These are phyloP conservation scores for Polymixis flavicincta DNA, from an alignment of 2,888 invertebrate species.

Conservation along the genomic window DNA sequence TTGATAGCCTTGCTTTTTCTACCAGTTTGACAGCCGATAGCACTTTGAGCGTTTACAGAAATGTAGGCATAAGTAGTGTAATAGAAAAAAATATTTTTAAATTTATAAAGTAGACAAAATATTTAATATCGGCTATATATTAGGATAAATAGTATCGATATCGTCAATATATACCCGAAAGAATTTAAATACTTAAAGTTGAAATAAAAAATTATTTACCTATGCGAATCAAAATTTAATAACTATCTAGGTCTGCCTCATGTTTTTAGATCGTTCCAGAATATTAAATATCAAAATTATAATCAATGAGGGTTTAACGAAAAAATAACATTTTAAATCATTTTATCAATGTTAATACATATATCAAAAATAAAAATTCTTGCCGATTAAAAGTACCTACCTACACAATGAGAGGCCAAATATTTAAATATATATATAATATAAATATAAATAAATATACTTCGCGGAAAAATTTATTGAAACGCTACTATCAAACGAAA, in stretches of 20 bases:
- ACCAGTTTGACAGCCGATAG: not conserved
- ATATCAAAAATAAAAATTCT: conserved; percentile 1
- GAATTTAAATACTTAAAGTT: conserved; percentile 17
- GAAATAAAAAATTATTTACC: conserved; percentile 19
- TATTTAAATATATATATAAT: too few species aligned
- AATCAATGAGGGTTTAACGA: conserved; percentile 11
- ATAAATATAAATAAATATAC: too few species aligned
- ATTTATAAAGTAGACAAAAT: conserved; percentile 63
- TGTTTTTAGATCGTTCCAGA: conserved; percentile 12
- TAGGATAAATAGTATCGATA: conserved; percentile 43
- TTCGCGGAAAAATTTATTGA: not conserved
- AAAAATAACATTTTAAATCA: not conserved
- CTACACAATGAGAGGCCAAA: conserved; percentile 57
- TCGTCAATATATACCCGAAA: conserved; percentile 35
- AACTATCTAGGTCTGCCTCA: conserved; percentile 2
- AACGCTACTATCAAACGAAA: not conserved
- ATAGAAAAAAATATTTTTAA: conserved; percentile 67
- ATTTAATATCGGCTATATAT: conserved; percentile 54
- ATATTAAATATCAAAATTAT: conserved; percentile 26
- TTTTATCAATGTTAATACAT: conserved; percentile 25
- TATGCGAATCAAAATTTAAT: conserved; percentile 23
- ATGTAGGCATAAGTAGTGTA: conserved; percentile 59
- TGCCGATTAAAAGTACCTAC: conserved; percentile 37
- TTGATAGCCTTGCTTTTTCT: conserved; percentile 29
- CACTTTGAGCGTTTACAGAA: conserved; percentile 36